Evolutionary conservation across 2,888 invertebrate genomes (phyloP).

Genomic region (Drosophila tanythrix): DNA sequence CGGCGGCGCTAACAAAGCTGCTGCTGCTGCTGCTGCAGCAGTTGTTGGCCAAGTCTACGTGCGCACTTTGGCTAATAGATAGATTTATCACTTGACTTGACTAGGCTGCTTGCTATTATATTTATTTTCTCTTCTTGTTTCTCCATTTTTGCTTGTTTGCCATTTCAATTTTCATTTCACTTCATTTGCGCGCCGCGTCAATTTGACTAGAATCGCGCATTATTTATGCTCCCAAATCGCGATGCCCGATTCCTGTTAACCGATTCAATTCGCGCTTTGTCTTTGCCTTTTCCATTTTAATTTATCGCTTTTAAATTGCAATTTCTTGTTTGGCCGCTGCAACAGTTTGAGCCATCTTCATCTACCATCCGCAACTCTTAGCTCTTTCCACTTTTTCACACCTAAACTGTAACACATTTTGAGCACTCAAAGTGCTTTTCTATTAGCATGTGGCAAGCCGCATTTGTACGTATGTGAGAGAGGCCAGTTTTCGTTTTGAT

Average conservation of each 20-base stretch:
- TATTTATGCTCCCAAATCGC: constrained; percentile 58
- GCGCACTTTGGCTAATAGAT: constrained; percentile 80
- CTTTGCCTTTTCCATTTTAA: constrained; percentile 66
- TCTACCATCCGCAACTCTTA: background rate
- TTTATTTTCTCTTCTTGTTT: constrained; percentile 32
- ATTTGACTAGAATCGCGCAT: constrained; percentile 51
- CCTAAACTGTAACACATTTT: constrained; percentile 73
- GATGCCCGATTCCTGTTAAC: constrained; percentile 31
- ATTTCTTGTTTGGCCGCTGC: constrained; percentile 67
- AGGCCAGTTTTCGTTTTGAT: constrained; percentile 46
- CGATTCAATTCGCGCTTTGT: constrained; percentile 50
- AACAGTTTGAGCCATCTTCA: constrained; percentile 18
- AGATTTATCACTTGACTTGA: constrained; percentile 77
- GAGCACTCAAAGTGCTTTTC: constrained; percentile 65
- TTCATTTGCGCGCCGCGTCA: constrained; percentile 74
- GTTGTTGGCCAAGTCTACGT: constrained; percentile 39
- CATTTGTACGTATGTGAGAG: constrained; percentile 7
- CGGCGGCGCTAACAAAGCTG: constrained; percentile 62
- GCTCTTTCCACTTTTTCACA: constrained; percentile 57
- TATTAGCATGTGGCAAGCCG: constrained; percentile 65
- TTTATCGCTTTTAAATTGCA: constrained; percentile 80
- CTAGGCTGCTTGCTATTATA: constrained; percentile 42
- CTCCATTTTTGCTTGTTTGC: constrained; percentile 26
- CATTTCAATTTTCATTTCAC: constrained; percentile 80
- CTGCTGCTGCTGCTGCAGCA: constrained; percentile 14